Evolutionary conservation across 2,888 invertebrate species (phyloP).

Genomic region (Lamproptera curius): DNA sequence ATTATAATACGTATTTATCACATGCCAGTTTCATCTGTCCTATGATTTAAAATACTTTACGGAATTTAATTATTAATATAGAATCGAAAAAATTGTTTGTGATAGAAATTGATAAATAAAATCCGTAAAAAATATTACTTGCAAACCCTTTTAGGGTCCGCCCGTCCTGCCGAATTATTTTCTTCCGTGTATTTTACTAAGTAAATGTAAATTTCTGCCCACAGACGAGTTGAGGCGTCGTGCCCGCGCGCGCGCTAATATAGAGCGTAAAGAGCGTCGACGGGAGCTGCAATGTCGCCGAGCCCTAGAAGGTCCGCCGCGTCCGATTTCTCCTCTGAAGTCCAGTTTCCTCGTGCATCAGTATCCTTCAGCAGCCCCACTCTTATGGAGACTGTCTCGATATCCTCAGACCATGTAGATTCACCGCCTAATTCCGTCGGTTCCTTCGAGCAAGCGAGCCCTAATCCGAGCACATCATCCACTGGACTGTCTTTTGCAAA

Average conservation of each 20-base stretch:
- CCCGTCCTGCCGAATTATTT: too few species aligned
- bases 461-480: constrained; percentile 41
- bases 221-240: constrained; percentile 86
- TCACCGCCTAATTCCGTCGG: neutral
- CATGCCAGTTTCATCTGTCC: too few species aligned
- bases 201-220: too few species aligned
- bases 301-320: constrained; percentile 83
- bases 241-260: constrained; percentile 82
- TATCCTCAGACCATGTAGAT: constrained; percentile 28
- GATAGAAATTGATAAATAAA: too few species aligned
- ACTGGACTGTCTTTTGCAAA: constrained; percentile 69
- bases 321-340: constrained; percentile 76
- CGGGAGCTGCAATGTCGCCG: constrained; percentile 87
- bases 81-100: too few species aligned
- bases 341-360: constrained; percentile 56
- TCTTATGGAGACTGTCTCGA: constrained; percentile 27
- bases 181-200: too few species aligned
- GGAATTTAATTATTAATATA: too few species aligned
- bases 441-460: constrained; percentile 14
- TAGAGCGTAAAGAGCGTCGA: constrained; percentile 87
- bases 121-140: too few species aligned
- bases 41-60: too few species aligned
- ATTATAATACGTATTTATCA: too few species aligned
- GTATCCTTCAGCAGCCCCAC: constrained; percentile 38
- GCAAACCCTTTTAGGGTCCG: too few species aligned